Evolutionary conservation across 2,888 invertebrate species (phyloP).

Genomic region (Zaprionus obscuricornis): DNA sequence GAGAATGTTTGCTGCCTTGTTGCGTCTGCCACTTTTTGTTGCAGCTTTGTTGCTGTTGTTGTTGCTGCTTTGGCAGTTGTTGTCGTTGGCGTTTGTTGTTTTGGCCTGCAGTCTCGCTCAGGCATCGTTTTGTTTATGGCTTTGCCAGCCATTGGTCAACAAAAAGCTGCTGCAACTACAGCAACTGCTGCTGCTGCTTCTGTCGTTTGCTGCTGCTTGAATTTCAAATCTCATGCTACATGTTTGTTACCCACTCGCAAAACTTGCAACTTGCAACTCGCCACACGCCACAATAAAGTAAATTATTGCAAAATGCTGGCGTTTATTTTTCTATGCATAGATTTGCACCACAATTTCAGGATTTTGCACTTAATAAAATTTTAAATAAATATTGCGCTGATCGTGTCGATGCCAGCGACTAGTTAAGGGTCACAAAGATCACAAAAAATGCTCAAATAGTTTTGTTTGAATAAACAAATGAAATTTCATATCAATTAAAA

Average conservation of each 20-base stretch:
- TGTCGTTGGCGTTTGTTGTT: slow-evolving; percentile 28
- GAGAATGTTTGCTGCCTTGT: slow-evolving; percentile 76
- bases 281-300: slow-evolving; percentile 51
- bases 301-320: slow-evolving; percentile 68
- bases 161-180: slow-evolving; percentile 36
- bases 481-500: no score
- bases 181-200: slow-evolving; percentile 1
- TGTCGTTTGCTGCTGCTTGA: slow-evolving; percentile 69
- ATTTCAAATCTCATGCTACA: slow-evolving; percentile 65
- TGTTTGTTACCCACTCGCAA: slow-evolving; percentile 24
- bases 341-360: slow-evolving; percentile 65
- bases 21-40: slow-evolving; percentile 73
- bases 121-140: slow-evolving; percentile 73
- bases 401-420: no score
- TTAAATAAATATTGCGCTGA: slow-evolving; percentile 39
- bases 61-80: slow-evolving; percentile 33
- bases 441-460: no score
- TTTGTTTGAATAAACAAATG: no score
- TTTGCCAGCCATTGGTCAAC: slow-evolving; percentile 72
- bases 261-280: slow-evolving; percentile 13
- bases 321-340: slow-evolving; percentile 61
- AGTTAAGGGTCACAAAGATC: no score
- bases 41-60: slow-evolving; percentile 27
- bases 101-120: slow-evolving; percentile 43
- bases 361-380: slow-evolving; percentile 72